Conservation (phyloP, 1,140 invertebrate genomes). For the Daktulosphaira vitifoliae region DNA sequence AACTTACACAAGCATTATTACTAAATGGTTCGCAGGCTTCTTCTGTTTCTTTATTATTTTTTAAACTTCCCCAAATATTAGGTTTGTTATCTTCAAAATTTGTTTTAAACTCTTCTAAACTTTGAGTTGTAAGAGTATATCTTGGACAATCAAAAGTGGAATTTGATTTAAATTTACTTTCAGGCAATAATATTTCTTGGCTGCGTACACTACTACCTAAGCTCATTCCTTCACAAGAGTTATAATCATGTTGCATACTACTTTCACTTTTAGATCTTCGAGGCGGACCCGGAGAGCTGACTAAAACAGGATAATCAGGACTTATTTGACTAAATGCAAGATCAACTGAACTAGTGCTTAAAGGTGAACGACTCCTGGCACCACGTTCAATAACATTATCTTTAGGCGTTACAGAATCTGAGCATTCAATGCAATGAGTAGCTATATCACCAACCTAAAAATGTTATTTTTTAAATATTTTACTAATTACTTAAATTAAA, state of each 20-base stretch:
- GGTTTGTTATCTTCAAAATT: conserved; percentile 37
- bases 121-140: conserved; percentile 43
- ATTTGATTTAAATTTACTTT: conserved; percentile 23
- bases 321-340: conserved; percentile 31
- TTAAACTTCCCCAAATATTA: conserved; percentile 20
- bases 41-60: conserved; percentile 24
- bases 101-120: conserved; percentile 51
- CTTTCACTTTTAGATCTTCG: conserved; percentile 34
- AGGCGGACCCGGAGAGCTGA: background rate
- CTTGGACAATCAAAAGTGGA: conserved; percentile 13
- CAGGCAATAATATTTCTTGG: conserved; percentile 39
- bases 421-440: conserved; percentile 25
- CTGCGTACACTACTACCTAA: conserved; percentile 37
- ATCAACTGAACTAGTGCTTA: conserved; percentile 39
- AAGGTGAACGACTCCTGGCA: conserved; percentile 39
- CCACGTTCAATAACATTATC: conserved; percentile 30
- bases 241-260: conserved; percentile 36
- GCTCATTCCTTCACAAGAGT: conserved; percentile 37
- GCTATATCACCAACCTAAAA: conserved; percentile 29
- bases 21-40: background rate
- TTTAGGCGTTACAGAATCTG: conserved; percentile 25
- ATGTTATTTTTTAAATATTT: too few relatives aligned
- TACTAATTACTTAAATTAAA: too few relatives aligned
- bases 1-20: conserved; percentile 16
- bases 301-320: conserved; percentile 28